Percentiles rank a stretch among this genome's conserved stretches.
These are phyloP conservation scores for Agrochola circellaris DNA, from an alignment of 2,888 invertebrate genomes.

Conservation along the genomic window DNA sequence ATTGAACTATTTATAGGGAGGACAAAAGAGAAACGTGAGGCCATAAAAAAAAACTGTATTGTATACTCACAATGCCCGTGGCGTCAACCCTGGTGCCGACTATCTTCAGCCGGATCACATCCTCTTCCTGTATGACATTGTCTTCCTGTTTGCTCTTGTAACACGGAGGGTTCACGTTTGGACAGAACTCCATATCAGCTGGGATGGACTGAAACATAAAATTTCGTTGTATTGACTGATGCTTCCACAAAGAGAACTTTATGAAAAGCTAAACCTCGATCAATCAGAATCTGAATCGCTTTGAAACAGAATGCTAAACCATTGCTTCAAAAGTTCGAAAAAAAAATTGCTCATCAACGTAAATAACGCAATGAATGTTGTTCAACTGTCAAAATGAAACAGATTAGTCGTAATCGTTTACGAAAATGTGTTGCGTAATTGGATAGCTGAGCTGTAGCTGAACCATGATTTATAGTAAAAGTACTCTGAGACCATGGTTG, in stretches of 20 bases:
- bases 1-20: background rate
- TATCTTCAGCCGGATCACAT: conserved; percentile 99
- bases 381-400: no score
- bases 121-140: conserved; percentile 98
- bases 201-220: conserved; percentile 95
- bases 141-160: conserved; percentile 99
- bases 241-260: background rate
- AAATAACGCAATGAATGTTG: no score
- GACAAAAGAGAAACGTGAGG: background rate
- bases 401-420: no score
- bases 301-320: no score
- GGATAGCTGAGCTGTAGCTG: no score
- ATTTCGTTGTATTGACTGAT: background rate
- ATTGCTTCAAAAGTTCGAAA: no score
- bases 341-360: no score
- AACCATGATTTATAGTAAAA: no score
- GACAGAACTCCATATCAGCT: conserved; percentile 99
- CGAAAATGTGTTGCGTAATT: no score
- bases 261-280: background rate
- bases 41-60: background rate
- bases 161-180: conserved; percentile 99
- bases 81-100: conserved; percentile 99
- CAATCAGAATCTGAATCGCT: no score
- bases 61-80: conserved; percentile 97
- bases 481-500: no score